Evolutionary conservation across 2,888 invertebrate species (phyloP), one percentile per base, ranked within the genome.

Genomic region (Cyrtodaria siliqua): DNA sequence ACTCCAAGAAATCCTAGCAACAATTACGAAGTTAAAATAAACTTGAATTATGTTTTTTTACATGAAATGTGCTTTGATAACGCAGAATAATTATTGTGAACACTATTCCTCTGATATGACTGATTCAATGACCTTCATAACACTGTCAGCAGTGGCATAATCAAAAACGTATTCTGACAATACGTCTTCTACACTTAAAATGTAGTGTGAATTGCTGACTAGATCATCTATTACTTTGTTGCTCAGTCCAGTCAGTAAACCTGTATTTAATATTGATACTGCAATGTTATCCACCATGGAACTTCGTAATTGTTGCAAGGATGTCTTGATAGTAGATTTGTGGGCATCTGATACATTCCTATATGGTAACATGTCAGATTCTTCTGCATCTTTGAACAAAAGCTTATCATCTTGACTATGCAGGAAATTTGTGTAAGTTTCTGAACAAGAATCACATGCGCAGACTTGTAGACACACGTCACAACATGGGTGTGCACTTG

Each of bases 251-350:
- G 64, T 64, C 16, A 64, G 20, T 16, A 64, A 18, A 27, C 64
- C 64, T 24, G 40, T 38, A 53, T 64, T 64, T 24, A 64, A 26
- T 38, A 62, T 50, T 16, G 52, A 62, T 50, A 9, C n/a, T n/a
- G n/a, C n/a, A n/a, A n/a, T n/a, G n/a, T n/a, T n/a, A n/a, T n/a
- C n/a, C n/a, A 38, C 9, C 40, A 38, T 12, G 9, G 8, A 12
- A 16, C 9, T 38, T 12, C 40, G 40, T 16, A 38, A 38, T n/a
- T n/a, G n/a, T n/a, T n/a, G n/a, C n/a, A n/a, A n/a, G n/a, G n/a
- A n/a, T n/a, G n/a, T n/a, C n/a, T n/a, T n/a, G n/a, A n/a, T n/a
- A n/a, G n/a, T n/a, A n/a, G n/a, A n/a, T n/a, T n/a, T n/a, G n/a
- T n/a, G n/a, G n/a, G n/a, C n/a, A n/a, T n/a, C n/a, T n/a, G n/a